Percentiles rank a stretch among this genome's conserved stretches.
These are phyloP conservation scores for Helobdella robusta DNA, from an alignment of 2,888 invertebrate species.

Conservation along the genomic window DNA sequence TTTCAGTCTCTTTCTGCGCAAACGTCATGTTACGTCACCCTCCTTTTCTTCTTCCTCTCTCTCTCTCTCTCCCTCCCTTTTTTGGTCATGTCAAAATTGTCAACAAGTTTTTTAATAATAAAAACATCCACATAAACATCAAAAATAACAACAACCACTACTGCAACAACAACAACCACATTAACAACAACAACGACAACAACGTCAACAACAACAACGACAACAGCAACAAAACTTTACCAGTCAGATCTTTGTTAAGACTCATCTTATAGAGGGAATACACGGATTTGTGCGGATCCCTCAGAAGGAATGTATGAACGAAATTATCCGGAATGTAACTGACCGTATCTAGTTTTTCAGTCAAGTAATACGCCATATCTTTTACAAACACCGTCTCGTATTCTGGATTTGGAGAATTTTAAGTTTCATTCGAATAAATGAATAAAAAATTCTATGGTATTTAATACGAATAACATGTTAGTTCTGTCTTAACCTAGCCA, in stretches of 20 bases:
- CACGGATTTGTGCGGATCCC: slow-evolving; percentile 37
- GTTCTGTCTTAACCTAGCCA: no score
- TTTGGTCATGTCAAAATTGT: no score
- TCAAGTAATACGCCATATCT: slow-evolving; percentile 40
- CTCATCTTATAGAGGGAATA: slow-evolving; percentile 40
- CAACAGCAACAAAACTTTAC: slow-evolving; percentile 24
- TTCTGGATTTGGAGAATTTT: slow-evolving; percentile 16
- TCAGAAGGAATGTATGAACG: slow-evolving; percentile 37
- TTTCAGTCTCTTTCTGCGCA: no score
- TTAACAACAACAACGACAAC: not conserved
- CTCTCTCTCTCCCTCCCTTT: no score
- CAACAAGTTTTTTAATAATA: no score
- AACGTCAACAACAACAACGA: not conserved
- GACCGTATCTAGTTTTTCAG: slow-evolving; percentile 30
- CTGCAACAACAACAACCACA: not conserved
- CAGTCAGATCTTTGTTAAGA: slow-evolving; percentile 37
- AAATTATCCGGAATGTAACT: slow-evolving; percentile 35
- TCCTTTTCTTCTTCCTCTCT: no score
- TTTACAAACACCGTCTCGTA: slow-evolving; percentile 36
- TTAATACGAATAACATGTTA: no score
- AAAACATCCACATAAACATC: not conserved
- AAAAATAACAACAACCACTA: not conserved
- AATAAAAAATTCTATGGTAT: no score
- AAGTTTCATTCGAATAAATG: not conserved
- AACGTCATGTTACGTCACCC: no score